A percentile compares a stretch with the other conserved stretches of the same genome.
Evolutionary conservation across 2,888 invertebrate species (phyloP).

Genomic region (Trypoxylon attenuatum): DNA sequence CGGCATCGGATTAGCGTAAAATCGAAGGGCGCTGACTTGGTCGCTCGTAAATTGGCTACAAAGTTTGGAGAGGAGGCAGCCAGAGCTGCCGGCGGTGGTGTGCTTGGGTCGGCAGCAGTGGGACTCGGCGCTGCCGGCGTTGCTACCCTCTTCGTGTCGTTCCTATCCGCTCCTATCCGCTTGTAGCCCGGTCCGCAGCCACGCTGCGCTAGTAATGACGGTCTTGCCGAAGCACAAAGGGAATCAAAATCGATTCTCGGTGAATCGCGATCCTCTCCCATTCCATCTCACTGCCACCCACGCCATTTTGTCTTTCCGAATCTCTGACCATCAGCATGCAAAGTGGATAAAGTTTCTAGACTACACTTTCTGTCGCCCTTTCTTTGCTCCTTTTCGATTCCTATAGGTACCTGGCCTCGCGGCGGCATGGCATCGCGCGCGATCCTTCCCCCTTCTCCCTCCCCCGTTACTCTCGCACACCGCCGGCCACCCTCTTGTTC

Average conservation of each 20-base stretch:
- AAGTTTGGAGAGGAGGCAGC: slow-evolving; percentile 60
- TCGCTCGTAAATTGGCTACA: slow-evolving; percentile 70
- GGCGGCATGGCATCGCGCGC: slow-evolving; percentile 28
- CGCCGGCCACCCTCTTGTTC: slow-evolving; percentile 18
- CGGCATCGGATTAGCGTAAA: slow-evolving; percentile 68
- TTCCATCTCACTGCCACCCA: slow-evolving; percentile 16
- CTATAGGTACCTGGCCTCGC: slow-evolving; percentile 44
- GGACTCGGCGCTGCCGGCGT: not conserved
- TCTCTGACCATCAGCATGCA: slow-evolving; percentile 68
- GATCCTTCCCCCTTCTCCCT: slow-evolving; percentile 14
- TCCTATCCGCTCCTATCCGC: too few relatives aligned
- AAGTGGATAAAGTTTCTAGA: slow-evolving; percentile 68
- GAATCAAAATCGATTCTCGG: slow-evolving; percentile 67
- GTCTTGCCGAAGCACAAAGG: slow-evolving; percentile 58
- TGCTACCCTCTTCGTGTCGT: not conserved
- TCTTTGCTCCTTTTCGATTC: slow-evolving; percentile 56
- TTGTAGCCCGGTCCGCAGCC: too few relatives aligned
- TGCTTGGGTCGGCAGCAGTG: slow-evolving; percentile 2
- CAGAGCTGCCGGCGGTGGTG: slow-evolving; percentile 16
- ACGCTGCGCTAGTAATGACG: slow-evolving; percentile 23
- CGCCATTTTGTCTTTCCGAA: slow-evolving; percentile 63
- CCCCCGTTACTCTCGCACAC: slow-evolving; percentile 7
- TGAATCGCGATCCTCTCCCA: slow-evolving; percentile 57
- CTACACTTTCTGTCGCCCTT: slow-evolving; percentile 57
- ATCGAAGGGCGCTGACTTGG: slow-evolving; percentile 69